Evolutionary conservation across 2,888 invertebrate genomes (phyloP), one percentile per base, ranked within the genome.

Genomic region (Cantharis nigra): DNA sequence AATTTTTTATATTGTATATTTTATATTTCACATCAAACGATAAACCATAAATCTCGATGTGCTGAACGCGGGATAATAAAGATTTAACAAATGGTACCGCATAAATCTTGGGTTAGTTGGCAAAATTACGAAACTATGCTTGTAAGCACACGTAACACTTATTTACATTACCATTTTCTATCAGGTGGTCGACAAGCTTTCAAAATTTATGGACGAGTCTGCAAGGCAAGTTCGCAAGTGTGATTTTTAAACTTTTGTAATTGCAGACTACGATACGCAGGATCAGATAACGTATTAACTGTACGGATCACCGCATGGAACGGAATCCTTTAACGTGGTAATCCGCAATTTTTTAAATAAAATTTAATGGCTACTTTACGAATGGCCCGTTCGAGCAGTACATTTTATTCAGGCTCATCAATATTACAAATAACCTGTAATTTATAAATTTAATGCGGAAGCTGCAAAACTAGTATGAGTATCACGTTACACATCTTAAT

Each of bases 401-500:
- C 49, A 49, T 49, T 49, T 49, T n/a, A 49, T 49, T 49, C 49
- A 49, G 49, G 49, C 49, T 49, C 49, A 49, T 49, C 49, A 49
- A 49, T 49, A 49, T 49, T 49, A 49, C 49, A n/a, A 49, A 49
- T n/a, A 49, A 49, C 49, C 49, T 49, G 49, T 49, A 49, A 49
- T 49, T 49, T 49, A 49, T 49, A 49, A 49, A 49, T 49, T 49
- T 49, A 49, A 49, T 49, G 49, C 75, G 75, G 75, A 75, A 75
- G 75, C 71, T 65, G 33, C 69, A 65, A 75, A 75, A 71, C 75
- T 18, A 65, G 75, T 75, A 75, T 65, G 49, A 70, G 65, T 75
- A 67, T 71, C 75, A 26, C 30, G 75, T 71, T 75, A 75, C 71
- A 75, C 70, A 75, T 75, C 75, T 33, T 9, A 67, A 67, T 75